phyloP scores from a whole-genome alignment of 2,113 vertebrate genomes.

The Neolamprologus variostigma region DNA sequence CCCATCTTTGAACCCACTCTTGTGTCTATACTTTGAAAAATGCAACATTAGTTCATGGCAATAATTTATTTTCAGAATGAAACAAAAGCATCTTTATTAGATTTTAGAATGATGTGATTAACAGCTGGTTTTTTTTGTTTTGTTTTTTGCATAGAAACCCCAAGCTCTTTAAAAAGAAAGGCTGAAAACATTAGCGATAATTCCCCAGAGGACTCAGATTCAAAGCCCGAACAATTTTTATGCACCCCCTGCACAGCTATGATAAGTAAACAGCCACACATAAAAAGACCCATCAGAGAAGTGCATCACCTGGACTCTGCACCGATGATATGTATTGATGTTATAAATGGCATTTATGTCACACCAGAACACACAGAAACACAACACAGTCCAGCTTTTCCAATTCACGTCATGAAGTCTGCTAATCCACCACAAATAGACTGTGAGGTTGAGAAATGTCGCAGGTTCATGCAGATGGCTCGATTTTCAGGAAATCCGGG shows the following conservation, averaged over 20 bases:
- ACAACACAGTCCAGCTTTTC: not conserved
- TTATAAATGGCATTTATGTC: not conserved
- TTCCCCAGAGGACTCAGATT: not conserved
- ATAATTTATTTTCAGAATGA: fast-evolving
- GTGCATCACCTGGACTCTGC: not conserved
- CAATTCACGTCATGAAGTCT: not conserved
- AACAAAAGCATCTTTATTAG: not conserved
- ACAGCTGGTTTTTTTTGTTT: not conserved
- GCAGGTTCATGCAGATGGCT: not conserved
- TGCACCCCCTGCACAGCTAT: not conserved
- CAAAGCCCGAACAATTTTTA: not conserved
- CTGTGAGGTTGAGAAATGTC: not conserved
- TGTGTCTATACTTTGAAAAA: fast-evolving
- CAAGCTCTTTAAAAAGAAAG: not conserved
- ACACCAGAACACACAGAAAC: not conserved
- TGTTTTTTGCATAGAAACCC: not conserved
- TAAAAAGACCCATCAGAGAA: not conserved
- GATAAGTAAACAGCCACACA: not conserved
- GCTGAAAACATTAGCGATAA: fast-evolving
- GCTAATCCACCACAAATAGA: not conserved
- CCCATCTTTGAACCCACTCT: not conserved
- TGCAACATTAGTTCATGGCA: fast-evolving
- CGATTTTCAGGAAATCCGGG: not conserved
- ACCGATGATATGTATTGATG: not conserved
- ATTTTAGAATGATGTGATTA: not conserved